These are phyloP conservation scores for Quiscalus mexicanus DNA, from an alignment of 2,113 vertebrate genomes.

Conservation along the genomic window DNA sequence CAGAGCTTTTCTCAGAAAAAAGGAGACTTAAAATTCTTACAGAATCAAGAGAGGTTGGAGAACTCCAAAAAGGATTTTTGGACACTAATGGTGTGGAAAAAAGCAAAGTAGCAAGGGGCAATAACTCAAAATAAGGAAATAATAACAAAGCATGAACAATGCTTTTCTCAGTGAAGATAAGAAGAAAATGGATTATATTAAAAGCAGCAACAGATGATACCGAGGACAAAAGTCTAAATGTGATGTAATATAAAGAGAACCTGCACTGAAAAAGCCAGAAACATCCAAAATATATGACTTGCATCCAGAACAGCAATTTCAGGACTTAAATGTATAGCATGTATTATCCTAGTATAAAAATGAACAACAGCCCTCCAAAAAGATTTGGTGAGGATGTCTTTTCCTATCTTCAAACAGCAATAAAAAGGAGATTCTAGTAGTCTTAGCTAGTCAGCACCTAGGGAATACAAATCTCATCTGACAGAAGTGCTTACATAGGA, in stretches of 20 bases:
- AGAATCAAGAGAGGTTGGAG: neutral
- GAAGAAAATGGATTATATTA: neutral
- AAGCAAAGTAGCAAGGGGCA: neutral
- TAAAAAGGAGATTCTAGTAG: neutral
- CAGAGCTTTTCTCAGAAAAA: neutral
- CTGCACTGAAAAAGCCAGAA: neutral
- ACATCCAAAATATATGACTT: neutral
- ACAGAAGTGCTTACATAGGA: neutral
- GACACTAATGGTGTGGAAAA: neutral
- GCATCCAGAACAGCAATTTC: neutral
- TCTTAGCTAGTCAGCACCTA: neutral
- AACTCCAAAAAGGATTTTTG: neutral
- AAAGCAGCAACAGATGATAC: neutral
- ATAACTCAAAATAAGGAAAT: neutral
- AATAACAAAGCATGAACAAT: neutral
- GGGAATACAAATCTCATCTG: neutral
- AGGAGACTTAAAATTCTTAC: neutral
- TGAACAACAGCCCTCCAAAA: neutral
- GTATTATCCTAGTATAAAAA: neutral
- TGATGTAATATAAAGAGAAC: neutral
- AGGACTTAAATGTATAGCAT: neutral
- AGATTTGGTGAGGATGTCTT: neutral
- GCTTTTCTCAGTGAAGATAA: neutral
- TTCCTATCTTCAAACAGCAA: neutral
- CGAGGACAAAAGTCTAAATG: neutral